Evolutionary conservation across 2,888 invertebrate species (phyloP).

Genomic region (Ommatoiulus sabulosus): DNA sequence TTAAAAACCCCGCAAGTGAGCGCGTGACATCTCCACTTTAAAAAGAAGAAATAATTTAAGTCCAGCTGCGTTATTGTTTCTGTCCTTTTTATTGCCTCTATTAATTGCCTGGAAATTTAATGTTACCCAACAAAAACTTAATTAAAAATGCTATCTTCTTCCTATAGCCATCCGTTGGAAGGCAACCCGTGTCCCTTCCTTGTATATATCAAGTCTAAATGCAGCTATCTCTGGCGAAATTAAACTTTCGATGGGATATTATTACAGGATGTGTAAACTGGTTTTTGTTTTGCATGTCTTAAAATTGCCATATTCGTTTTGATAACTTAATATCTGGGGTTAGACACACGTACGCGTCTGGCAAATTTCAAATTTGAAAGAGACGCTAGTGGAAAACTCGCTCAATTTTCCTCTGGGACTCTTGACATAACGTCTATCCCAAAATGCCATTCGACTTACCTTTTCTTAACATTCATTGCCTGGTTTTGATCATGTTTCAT

Average conservation of each 20-base stretch:
- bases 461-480: not conserved
- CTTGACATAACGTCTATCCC: not conserved
- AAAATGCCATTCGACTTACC: not conserved
- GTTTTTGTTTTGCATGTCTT: constrained; percentile 30
- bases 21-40: not conserved
- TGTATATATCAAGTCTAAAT: constrained; percentile 2
- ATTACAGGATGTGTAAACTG: constrained; percentile 39
- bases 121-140: not conserved
- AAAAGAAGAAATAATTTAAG: not conserved
- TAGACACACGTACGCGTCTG: not conserved
- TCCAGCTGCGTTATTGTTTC: not conserved
- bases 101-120: constrained; percentile 27
- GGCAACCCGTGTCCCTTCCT: not conserved
- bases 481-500: not conserved
- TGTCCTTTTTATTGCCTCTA: not conserved
- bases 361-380: not conserved
- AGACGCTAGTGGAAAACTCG: not conserved
- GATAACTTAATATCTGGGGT: constrained; percentile 45
- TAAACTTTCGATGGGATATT: constrained; percentile 19
- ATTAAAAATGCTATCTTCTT: constrained; percentile 5
- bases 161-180: not conserved
- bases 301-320: not conserved
- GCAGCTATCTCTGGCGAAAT: not conserved
- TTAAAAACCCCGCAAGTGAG: not conserved
- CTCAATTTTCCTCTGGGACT: not conserved